phyloP scores from a whole-genome alignment of 2,888 invertebrate species.

The Callimorpha dominula region DNA sequence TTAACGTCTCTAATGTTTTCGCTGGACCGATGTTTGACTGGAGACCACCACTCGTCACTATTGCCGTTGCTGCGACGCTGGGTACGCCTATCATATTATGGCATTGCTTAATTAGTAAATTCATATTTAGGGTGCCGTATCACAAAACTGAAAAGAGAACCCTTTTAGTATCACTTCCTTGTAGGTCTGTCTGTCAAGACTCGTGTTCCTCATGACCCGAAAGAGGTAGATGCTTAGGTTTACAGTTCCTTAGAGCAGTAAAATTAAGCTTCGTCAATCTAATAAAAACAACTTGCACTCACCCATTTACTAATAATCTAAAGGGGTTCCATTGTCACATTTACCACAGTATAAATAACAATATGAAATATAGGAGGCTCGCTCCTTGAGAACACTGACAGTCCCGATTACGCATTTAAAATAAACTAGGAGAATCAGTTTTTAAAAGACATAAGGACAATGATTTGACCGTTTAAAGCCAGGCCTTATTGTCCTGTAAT shows the following conservation, averaged over 20 bases:
- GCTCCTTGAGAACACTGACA: too few relatives aligned
- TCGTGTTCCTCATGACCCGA: neutral
- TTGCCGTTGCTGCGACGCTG: conserved; percentile 76
- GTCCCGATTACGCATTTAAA: too few relatives aligned
- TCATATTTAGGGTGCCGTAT: too few relatives aligned
- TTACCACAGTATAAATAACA: too few relatives aligned
- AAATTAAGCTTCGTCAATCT: neutral
- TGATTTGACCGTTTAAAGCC: too few relatives aligned
- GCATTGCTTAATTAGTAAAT: neutral
- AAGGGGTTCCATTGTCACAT: too few relatives aligned
- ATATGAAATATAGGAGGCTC: too few relatives aligned
- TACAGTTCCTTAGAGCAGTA: neutral
- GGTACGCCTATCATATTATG: conserved; percentile 53
- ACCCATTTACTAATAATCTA: too few relatives aligned
- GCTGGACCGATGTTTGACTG: conserved; percentile 70
- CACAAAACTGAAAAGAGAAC: neutral
- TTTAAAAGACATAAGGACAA: too few relatives aligned
- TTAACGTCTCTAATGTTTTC: conserved; percentile 71
- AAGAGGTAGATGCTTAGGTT: neutral
- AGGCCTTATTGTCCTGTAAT: too few relatives aligned
- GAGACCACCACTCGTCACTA: conserved; percentile 75
- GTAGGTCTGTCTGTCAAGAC: too few relatives aligned
- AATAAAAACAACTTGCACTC: neutral
- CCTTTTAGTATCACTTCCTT: neutral
- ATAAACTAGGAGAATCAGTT: too few relatives aligned